Evolutionary conservation across 2,113 vertebrate genomes (phyloP).

Genomic region (Coryphaenoides rupestris): DNA sequence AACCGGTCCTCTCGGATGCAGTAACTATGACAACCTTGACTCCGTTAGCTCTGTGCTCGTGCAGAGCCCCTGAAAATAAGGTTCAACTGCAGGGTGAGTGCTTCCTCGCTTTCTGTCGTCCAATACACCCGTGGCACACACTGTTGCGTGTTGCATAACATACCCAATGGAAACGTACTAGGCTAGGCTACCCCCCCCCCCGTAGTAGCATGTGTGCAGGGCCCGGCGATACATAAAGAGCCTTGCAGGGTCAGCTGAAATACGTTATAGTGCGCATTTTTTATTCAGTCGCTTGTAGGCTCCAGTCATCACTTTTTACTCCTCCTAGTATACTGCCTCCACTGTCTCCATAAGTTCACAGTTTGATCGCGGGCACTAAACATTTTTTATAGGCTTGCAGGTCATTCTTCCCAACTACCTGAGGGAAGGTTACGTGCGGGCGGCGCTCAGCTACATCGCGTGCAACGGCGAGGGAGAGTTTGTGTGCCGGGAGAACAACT

Average conservation of each 20-base stretch:
- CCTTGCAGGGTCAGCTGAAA: no score
- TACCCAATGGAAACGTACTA: no score
- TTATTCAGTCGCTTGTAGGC: constrained; percentile 16
- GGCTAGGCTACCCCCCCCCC: no score
- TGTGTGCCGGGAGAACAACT: constrained; percentile 91
- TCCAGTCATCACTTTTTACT: not conserved
- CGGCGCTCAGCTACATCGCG: constrained; percentile 92
- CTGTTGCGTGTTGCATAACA: no score
- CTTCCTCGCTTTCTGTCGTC: not conserved
- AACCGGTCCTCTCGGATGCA: constrained; percentile 96
- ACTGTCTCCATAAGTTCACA: constrained; percentile 15
- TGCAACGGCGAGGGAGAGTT: constrained; percentile 96
- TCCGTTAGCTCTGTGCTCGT: constrained; percentile 98
- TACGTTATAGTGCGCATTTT: constrained; percentile 18
- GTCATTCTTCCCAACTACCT: constrained; percentile 92
- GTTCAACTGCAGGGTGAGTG: constrained; percentile 94
- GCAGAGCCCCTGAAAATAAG: constrained; percentile 98
- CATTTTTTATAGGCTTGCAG: constrained; percentile 80
- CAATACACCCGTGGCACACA: no score
- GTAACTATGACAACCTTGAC: constrained; percentile 99
- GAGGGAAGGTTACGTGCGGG: constrained; percentile 88
- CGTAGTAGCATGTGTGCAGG: not conserved
- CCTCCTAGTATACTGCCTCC: not conserved
- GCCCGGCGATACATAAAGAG: not conserved
- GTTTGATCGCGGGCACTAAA: constrained; percentile 35